phyloP scores from a whole-genome alignment of 2,113 vertebrate species.

The Sardina pilchardus region DNA sequence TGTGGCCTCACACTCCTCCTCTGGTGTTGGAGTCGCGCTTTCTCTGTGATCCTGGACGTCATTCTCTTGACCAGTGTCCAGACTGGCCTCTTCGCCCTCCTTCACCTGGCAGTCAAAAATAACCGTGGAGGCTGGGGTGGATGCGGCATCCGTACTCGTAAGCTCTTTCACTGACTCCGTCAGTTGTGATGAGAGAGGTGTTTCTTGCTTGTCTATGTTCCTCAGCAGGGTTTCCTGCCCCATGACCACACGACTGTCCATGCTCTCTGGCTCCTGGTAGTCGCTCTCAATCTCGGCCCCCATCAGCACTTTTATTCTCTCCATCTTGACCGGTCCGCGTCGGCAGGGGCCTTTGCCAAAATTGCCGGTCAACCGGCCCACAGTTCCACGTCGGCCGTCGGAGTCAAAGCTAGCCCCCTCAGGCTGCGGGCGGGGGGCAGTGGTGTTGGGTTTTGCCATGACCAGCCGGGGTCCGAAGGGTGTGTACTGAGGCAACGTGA shows the following conservation, averaged over 20 bases:
- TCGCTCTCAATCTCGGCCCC: slow-evolving; percentile 78
- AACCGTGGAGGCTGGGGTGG: neutral
- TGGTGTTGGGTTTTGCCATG: slow-evolving; percentile 58
- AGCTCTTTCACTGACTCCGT: slow-evolving; percentile 27
- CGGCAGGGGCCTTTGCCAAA: slow-evolving; percentile 65
- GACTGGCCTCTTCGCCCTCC: slow-evolving; percentile 50
- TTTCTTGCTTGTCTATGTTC: slow-evolving; percentile 56
- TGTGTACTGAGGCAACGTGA: slow-evolving; percentile 64
- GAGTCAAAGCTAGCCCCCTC: slow-evolving; percentile 83
- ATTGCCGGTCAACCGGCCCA: slow-evolving; percentile 59
- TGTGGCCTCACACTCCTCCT: slow-evolving; percentile 47
- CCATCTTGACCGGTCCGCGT: slow-evolving; percentile 70
- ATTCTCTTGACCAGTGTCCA: slow-evolving; percentile 58
- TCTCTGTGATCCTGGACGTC: slow-evolving; percentile 37
- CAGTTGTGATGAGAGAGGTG: slow-evolving; percentile 38
- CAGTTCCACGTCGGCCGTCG: slow-evolving; percentile 63
- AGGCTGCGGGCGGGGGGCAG: slow-evolving; percentile 79
- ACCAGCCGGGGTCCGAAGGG: slow-evolving; percentile 67
- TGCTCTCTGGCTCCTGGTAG: slow-evolving; percentile 69
- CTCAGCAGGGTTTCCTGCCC: slow-evolving; percentile 82
- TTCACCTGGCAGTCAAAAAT: slow-evolving; percentile 7
- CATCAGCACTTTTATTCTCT: slow-evolving; percentile 79
- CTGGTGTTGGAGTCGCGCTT: slow-evolving; percentile 26
- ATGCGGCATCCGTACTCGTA: neutral
- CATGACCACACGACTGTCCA: slow-evolving; percentile 87